Base-by-base conservation (phyloP, 2,888 invertebrate species). In the Melipona bicolor region DNA sequence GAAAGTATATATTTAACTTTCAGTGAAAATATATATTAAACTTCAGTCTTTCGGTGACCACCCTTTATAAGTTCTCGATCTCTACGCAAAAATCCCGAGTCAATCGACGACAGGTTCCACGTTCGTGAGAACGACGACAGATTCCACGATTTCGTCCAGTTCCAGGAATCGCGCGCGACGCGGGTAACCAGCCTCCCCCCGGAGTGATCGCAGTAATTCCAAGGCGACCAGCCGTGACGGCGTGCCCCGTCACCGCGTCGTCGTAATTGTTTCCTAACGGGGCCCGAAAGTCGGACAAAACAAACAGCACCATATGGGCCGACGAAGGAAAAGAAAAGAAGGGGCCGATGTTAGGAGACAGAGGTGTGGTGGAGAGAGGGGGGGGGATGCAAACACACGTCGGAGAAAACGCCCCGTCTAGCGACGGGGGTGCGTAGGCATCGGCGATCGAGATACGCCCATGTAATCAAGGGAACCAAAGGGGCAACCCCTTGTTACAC, bases 381-480 rank as follows among this genome's bases (percentile, higher is more conserved):
- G 43, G 49, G n/a, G 49, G 70, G n/a, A n/a, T n/a, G 49, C 36
- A 36, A 62, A 70, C 32, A 67, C 59, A 79, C 72, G 79, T 59
- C 52, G 52, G 78, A 77, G 77, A 80, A 77, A 84, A 77, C 83
- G 69, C 77, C 84, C 86, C 67, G 77, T 56, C 74, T 79, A 77
- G 67, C 67, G 43, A 56, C 68, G 81, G 85, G 89, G 84, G 83
- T 83, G 86, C 84, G 87, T 87, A 32, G 83, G 90, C 79, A 83
- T 84, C 87, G 90, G 87, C 87, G 90, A 91, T 88, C 91, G 85
- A 90, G 90, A 89, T 92, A 93, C 94, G 93, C 94, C 94, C 94
- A 93, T 94, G 93, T 94, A 94, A 94, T 94, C 94, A 94, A 94
- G 94, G 91, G 93, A 92, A 88, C 87, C 91, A 90, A 91, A 88